Evolutionary conservation across 2,113 vertebrate species (phyloP).

Genomic region (Microcebus griseorufus): DNA sequence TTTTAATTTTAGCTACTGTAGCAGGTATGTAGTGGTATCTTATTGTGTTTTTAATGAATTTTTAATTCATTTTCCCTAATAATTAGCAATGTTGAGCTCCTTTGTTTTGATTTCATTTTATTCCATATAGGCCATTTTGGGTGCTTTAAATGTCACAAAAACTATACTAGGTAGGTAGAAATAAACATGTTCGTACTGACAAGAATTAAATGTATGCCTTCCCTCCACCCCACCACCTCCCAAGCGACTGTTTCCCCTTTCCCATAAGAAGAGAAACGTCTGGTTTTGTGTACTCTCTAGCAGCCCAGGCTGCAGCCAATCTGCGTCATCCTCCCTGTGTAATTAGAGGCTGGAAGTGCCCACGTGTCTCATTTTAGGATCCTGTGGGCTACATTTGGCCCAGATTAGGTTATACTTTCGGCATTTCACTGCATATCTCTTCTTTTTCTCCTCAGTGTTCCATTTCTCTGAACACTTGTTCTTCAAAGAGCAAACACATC

Average conservation of each 20-base stretch:
- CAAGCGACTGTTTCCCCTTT: conserved; percentile 2
- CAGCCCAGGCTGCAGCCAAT: conserved; percentile 40
- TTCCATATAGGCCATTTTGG: not conserved
- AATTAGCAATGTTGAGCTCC: not conserved
- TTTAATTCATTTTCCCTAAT: conserved; percentile 1
- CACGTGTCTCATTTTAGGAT: conserved; percentile 81
- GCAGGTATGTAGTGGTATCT: not conserved
- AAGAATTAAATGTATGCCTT: not conserved
- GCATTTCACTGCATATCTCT: conserved; percentile 41
- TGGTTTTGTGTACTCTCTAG: conserved; percentile 50
- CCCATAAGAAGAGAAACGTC: conserved; percentile 31
- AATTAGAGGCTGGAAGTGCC: conserved; percentile 78
- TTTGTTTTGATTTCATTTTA: conserved; percentile 14
- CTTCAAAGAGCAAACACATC: conserved; percentile 44
- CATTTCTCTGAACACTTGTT: conserved; percentile 25
- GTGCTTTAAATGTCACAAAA: not conserved
- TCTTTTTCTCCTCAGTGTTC: not conserved
- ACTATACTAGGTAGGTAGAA: not conserved
- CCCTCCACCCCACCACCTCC: not conserved
- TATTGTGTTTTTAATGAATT: not conserved
- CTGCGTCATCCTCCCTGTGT: conserved; percentile 70
- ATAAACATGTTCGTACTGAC: not conserved
- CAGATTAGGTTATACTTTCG: conserved; percentile 70
- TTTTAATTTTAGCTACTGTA: conserved; percentile 21
- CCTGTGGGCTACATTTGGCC: conserved; percentile 79